A percentile compares a stretch with the other conserved stretches of the same genome.
Conservation (phyloP, 2,113 vertebrate genomes). For the Meles meles region DNA sequence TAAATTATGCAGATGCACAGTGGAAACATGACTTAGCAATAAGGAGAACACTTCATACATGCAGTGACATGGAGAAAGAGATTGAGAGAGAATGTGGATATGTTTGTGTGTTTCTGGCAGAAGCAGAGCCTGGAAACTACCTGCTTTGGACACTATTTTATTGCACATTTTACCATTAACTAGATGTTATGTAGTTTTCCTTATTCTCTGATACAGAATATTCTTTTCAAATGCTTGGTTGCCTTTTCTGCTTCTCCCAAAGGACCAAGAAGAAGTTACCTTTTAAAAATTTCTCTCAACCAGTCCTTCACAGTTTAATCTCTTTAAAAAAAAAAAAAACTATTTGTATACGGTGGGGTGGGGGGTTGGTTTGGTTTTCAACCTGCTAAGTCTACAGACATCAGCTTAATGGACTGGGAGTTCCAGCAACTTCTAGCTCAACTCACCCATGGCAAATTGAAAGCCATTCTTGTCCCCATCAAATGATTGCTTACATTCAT, state of each 20-base stretch:
- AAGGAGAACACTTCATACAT: neutral
- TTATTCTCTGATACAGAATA: neutral
- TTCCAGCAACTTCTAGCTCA: neutral
- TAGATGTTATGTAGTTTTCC: neutral
- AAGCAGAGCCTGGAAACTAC: neutral
- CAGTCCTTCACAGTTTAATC: neutral
- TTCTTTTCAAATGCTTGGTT: slow-evolving; percentile 6
- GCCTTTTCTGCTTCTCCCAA: neutral
- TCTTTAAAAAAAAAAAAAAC: rapidly evolving
- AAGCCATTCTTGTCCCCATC: slow-evolving; percentile 1
- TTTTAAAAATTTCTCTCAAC: slow-evolving; percentile 31
- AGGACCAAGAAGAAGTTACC: neutral
- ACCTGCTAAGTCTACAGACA: neutral
- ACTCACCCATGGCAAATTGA: neutral
- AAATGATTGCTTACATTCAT: neutral
- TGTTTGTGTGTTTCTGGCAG: neutral
- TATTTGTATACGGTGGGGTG: neutral
- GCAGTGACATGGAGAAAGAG: neutral
- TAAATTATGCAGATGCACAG: neutral
- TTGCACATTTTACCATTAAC: neutral
- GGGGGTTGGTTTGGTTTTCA: neutral
- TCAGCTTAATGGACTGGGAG: slow-evolving; percentile 25
- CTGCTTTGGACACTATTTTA: neutral
- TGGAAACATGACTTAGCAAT: neutral
- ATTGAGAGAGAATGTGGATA: neutral